Evolutionary conservation across 2,888 invertebrate species (phyloP).

Genomic region (Seira musarum): DNA sequence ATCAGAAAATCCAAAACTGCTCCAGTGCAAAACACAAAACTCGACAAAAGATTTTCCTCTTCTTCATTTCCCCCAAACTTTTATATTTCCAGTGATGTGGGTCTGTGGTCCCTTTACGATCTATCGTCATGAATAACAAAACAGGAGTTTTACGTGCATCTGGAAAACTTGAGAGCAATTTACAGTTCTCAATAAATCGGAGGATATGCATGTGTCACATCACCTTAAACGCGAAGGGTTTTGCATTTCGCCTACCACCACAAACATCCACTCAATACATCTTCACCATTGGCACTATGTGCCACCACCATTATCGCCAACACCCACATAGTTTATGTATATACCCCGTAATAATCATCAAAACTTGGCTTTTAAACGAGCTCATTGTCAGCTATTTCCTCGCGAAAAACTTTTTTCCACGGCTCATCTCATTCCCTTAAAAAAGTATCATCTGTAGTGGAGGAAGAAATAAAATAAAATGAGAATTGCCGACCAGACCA

Average conservation of each 20-base stretch:
- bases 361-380: constrained; percentile 19
- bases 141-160: not conserved
- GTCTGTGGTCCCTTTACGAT: constrained; percentile 4
- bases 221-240: not conserved
- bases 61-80: not conserved
- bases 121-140: constrained; percentile 10
- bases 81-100: not conserved
- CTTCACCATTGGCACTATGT: too few relatives aligned
- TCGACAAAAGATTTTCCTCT: not conserved
- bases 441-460: constrained; percentile 13
- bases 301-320: not conserved
- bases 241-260: not conserved
- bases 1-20: not conserved
- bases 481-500: constrained; percentile 9
- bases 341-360: not conserved
- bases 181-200: not conserved
- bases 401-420: not conserved
- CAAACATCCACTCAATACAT: too few relatives aligned
- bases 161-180: not conserved
- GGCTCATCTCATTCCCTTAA: not conserved
- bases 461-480: constrained; percentile 17
- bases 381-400: constrained; percentile 1
- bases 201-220: not conserved
- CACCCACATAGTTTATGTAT: not conserved
- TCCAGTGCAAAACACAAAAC: too few relatives aligned